A percentile compares a stretch with the other conserved stretches of the same genome.
Evolutionary conservation across 2,113 vertebrate genomes (phyloP).

Genomic region (Corythoichthys haematopterus): DNA sequence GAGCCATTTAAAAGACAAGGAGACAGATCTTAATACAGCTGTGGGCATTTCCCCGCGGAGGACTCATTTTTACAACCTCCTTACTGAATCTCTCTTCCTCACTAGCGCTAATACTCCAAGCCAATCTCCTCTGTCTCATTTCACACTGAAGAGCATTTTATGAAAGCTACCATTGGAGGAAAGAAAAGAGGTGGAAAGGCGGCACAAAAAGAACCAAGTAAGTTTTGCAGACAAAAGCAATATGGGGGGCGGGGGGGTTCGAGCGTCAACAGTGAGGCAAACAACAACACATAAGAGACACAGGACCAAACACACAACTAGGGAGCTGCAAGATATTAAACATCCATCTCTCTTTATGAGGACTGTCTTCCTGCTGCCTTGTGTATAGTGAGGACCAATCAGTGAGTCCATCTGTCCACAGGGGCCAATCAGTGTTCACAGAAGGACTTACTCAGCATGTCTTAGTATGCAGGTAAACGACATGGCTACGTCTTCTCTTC

Average conservation of each 20-base stretch:
- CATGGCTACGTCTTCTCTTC: slow-evolving; percentile 25
- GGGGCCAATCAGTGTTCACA: slow-evolving; percentile 56
- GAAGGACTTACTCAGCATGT: slow-evolving; percentile 55
- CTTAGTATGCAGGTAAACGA: slow-evolving; percentile 54
- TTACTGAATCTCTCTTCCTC: slow-evolving; percentile 42
- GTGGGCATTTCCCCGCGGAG: slow-evolving; percentile 65
- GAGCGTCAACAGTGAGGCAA: slow-evolving; percentile 20
- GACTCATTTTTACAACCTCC: slow-evolving; percentile 64
- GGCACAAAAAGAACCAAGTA: slow-evolving; percentile 13
- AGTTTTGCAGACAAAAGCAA: slow-evolving; percentile 14
- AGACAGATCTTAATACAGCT: slow-evolving; percentile 67
- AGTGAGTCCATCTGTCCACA: slow-evolving; percentile 37
- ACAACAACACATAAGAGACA: slow-evolving; percentile 37
- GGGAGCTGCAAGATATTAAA: slow-evolving; percentile 47
- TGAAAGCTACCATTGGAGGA: slow-evolving; percentile 45
- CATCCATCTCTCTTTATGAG: slow-evolving; percentile 46
- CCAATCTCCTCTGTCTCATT: slow-evolving; percentile 57
- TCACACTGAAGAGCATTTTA: slow-evolving; percentile 49
- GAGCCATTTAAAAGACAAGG: slow-evolving; percentile 64
- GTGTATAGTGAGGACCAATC: slow-evolving; percentile 43
- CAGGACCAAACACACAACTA: slow-evolving; percentile 35
- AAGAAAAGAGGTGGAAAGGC: slow-evolving; percentile 9
- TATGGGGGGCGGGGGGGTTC: not conserved
- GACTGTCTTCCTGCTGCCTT: slow-evolving; percentile 37
- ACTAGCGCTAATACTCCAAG: slow-evolving; percentile 45